Evolutionary conservation across 2,113 vertebrate species (phyloP).

Genomic region (Alligator mississippiensis): DNA sequence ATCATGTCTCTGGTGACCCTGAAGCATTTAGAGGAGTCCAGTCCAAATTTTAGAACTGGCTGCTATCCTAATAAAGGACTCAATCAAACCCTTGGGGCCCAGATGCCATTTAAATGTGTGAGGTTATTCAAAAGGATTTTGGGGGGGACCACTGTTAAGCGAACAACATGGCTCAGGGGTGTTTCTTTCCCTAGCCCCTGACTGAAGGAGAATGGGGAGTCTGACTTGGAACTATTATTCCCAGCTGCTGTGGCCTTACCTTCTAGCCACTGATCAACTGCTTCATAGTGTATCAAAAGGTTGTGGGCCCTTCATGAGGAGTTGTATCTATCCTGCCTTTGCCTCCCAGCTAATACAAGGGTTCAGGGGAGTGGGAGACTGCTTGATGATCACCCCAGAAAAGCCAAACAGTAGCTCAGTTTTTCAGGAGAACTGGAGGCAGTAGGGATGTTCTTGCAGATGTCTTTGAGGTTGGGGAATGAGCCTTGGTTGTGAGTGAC

Average conservation of each 20-base stretch:
- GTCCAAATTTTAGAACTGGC: background rate
- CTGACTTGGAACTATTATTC: background rate
- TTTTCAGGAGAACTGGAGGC: background rate
- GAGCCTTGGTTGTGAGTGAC: background rate
- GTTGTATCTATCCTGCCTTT: background rate
- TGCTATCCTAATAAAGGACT: background rate
- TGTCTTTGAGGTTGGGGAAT: background rate
- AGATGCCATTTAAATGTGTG: background rate
- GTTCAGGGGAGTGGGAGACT: background rate
- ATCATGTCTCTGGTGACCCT: background rate
- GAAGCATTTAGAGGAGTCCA: background rate
- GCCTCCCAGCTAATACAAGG: background rate
- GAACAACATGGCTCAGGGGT: background rate
- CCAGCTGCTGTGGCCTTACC: background rate
- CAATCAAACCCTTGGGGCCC: background rate
- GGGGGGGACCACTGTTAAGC: background rate
- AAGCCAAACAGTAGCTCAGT: background rate
- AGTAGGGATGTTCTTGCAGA: background rate
- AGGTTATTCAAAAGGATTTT: background rate
- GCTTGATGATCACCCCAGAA: background rate
- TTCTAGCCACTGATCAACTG: background rate
- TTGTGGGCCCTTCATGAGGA: accelerated
- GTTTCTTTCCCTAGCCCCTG: background rate
- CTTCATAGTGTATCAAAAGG: background rate
- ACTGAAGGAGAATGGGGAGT: background rate